phyloP scores from a whole-genome alignment of 1,140 invertebrate genomes.

The Bathynomus jamesi region DNA sequence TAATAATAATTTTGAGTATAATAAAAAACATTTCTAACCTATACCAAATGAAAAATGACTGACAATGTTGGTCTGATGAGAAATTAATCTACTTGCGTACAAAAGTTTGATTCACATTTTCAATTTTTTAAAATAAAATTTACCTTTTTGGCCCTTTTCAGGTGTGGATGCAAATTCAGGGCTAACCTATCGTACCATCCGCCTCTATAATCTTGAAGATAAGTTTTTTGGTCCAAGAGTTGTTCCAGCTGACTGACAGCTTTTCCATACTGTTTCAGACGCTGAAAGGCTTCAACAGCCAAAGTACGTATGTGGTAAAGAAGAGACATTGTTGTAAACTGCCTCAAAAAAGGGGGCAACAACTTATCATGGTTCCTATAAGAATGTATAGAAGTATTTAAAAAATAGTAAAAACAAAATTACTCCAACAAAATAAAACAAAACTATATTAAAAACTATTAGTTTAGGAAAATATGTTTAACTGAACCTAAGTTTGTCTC shows the following conservation, averaged over 20 bases:
- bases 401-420: no score
- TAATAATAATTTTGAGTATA: no score
- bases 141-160: constrained; percentile 44
- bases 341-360: constrained; percentile 38
- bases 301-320: constrained; percentile 1
- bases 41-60: no score
- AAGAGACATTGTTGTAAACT: constrained; percentile 28
- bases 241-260: constrained; percentile 46
- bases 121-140: background rate
- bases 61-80: no score
- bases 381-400: background rate
- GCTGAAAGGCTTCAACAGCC: background rate
- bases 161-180: constrained; percentile 49
- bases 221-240: constrained; percentile 45
- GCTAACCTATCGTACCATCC: constrained; percentile 51
- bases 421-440: no score
- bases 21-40: no score
- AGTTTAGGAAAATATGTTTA: no score
- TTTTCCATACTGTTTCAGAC: constrained; percentile 43
- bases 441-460: no score
- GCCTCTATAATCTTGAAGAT: constrained; percentile 46
- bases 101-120: no score
- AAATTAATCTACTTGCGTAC: no score
- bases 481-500: no score
- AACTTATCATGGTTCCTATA: constrained; percentile 9